phyloP scores from a whole-genome alignment of 2,113 vertebrate species.

The Podiceps cristatus region DNA sequence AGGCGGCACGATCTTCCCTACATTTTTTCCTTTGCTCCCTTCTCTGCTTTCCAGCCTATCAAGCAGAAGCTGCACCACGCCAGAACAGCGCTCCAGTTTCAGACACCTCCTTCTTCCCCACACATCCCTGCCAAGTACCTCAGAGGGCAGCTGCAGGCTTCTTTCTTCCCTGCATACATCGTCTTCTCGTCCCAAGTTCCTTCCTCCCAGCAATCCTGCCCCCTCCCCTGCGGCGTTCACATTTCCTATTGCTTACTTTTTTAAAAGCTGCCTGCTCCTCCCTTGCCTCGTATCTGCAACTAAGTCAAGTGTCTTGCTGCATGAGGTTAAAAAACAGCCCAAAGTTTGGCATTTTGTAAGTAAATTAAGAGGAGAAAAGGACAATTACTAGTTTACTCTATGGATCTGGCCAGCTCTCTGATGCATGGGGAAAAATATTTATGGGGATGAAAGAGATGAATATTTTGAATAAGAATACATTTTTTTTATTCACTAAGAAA shows the following conservation, averaged over 20 bases:
- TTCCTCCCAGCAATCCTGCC: neutral
- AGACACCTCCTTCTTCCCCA: neutral
- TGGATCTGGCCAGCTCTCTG: neutral
- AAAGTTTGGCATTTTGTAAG: neutral
- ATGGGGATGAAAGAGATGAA: neutral
- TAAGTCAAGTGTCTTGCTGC: neutral
- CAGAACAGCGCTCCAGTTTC: neutral
- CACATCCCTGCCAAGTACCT: neutral
- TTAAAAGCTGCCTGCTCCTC: neutral
- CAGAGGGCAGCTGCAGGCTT: neutral
- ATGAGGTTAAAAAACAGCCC: neutral
- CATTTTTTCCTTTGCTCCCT: neutral
- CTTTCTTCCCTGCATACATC: neutral
- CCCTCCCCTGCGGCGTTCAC: neutral
- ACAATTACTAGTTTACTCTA: neutral
- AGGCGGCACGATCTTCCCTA: neutral
- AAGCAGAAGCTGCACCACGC: neutral
- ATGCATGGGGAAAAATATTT: neutral
- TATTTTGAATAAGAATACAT: neutral
- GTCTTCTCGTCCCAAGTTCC: neutral
- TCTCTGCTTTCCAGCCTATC: neutral
- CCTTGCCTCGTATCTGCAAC: neutral
- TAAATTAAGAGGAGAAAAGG: neutral
- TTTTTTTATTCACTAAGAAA: neutral
- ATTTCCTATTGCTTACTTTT: neutral